Base-by-base conservation (phyloP, 2,888 invertebrate species). In the Melinaea marsaeus region DNA sequence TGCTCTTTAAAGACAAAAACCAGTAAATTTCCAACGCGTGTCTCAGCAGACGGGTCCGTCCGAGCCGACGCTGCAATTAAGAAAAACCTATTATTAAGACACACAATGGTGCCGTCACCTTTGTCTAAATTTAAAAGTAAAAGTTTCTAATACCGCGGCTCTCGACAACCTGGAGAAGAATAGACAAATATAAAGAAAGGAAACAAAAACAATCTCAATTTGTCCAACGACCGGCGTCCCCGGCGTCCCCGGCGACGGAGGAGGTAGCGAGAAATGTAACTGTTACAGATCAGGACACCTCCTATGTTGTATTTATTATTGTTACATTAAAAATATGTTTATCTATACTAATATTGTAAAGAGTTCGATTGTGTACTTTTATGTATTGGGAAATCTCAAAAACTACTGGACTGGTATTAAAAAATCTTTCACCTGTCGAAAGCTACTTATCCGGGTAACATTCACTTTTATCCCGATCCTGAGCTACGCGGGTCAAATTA, bases 81-180 rank as follows among this genome's bases (percentile, higher is more conserved):
- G 47, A 55, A 33, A 59, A 54, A 55, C 57, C 61, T 57, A 68
- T 58, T 42, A 42, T 42, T 42, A 65, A 59, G 55, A 47, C 60
- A 55, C 32, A 64, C 58, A 65, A 48, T 65, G 13, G 78, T 70
- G 75, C 75, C 72, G 73, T 68, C 60, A 42, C 69, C 75, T 76
- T 81, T 82, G 80, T 81, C 62, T 60, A 35, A 63, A 42, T 55
- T 61, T 57, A 85, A 88, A 87, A 88, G 88, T 84, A 83, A 87
- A 82, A 84, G 82, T 83, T 64, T 68, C 45, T 54, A 47, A 61
- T 61, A 56, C 42, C 54, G 3, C 54, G 34, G 22, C 58, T 54
- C 35, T 57, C 54, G 57, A 35, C 58, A 11, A 46, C 42, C 32
- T 54, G 32, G 54, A 54, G 35, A 58, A 56, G 45, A 42, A 46